A percentile compares a stretch with the other conserved stretches of the same genome.
These are phyloP conservation scores for Catocala fraxini DNA, from an alignment of 2,888 invertebrate genomes.

Conservation along the genomic window DNA sequence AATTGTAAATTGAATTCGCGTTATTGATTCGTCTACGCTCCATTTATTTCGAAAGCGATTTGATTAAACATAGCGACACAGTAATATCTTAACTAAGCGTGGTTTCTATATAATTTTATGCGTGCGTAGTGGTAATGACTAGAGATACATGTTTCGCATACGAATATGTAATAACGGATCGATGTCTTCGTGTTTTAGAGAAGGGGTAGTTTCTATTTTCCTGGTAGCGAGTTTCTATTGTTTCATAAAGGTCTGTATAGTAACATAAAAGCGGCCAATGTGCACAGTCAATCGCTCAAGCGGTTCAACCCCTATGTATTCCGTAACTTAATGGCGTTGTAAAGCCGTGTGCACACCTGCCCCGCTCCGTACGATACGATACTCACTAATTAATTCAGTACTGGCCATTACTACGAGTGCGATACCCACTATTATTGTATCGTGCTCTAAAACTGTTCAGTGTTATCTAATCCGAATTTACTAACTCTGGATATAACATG, in stretches of 20 bases:
- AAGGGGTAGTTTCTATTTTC: slow-evolving; percentile 42
- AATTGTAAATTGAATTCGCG: slow-evolving; percentile 85
- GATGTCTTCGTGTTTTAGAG: slow-evolving; percentile 48
- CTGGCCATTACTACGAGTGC: slow-evolving; percentile 71
- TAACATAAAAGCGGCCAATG: slow-evolving; percentile 55
- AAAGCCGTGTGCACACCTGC: slow-evolving; percentile 79
- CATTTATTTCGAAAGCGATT: slow-evolving; percentile 82
- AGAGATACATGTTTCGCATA: slow-evolving; percentile 54
- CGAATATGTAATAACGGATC: slow-evolving; percentile 40
- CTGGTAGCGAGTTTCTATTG: slow-evolving; percentile 49
- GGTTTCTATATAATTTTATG: slow-evolving; percentile 66
- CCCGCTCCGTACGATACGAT: slow-evolving; percentile 63
- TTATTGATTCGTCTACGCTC: slow-evolving; percentile 81
- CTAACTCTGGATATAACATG: neutral
- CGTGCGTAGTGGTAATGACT: slow-evolving; percentile 55
- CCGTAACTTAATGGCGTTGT: slow-evolving; percentile 73
- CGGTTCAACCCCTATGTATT: slow-evolving; percentile 66
- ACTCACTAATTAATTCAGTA: slow-evolving; percentile 81
- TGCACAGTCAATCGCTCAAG: slow-evolving; percentile 72
- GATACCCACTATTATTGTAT: slow-evolving; percentile 70
- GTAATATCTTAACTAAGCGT: slow-evolving; percentile 71
- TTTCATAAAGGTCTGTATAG: slow-evolving; percentile 49
- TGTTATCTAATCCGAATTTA: slow-evolving; percentile 42
- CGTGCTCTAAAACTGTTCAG: slow-evolving; percentile 64
- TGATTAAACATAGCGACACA: slow-evolving; percentile 74